phyloP scores from a whole-genome alignment of 2,797 vertebrate genomes.

The Peromyscus nudipes region DNA sequence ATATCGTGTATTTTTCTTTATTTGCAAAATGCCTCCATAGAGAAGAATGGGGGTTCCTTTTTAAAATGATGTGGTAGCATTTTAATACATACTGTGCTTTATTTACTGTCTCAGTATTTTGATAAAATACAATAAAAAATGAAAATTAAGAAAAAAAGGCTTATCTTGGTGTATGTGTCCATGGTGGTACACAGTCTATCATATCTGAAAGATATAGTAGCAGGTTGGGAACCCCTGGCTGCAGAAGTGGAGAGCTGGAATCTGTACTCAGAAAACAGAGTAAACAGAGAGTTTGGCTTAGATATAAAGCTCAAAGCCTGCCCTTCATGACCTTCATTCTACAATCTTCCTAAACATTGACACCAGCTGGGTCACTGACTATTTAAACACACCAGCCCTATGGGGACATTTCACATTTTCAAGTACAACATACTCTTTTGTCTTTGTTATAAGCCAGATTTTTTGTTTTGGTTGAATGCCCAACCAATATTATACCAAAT shows the following conservation, averaged over 20 bases:
- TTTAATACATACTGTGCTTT: background rate
- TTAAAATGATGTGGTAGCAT: background rate
- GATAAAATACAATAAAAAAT: background rate
- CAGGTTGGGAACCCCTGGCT: background rate
- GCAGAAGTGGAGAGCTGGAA: too few species aligned
- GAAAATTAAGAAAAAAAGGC: background rate
- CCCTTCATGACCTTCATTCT: background rate
- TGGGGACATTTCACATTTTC: background rate
- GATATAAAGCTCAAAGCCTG: background rate
- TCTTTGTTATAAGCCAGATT: background rate
- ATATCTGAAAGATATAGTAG: background rate
- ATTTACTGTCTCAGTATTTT: background rate
- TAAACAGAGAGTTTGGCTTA: background rate
- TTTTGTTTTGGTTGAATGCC: background rate
- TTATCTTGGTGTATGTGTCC: background rate
- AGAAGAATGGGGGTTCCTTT: background rate
- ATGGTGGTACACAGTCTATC: background rate
- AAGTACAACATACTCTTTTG: background rate
- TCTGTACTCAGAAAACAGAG: background rate
- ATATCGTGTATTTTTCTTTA: background rate
- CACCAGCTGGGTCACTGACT: background rate
- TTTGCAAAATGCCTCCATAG: background rate
- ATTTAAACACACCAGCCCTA: background rate
- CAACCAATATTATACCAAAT: background rate
- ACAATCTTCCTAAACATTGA: background rate